phyloP scores from a whole-genome alignment of 2,888 invertebrate genomes.

The Aproaerema taeniolella region DNA sequence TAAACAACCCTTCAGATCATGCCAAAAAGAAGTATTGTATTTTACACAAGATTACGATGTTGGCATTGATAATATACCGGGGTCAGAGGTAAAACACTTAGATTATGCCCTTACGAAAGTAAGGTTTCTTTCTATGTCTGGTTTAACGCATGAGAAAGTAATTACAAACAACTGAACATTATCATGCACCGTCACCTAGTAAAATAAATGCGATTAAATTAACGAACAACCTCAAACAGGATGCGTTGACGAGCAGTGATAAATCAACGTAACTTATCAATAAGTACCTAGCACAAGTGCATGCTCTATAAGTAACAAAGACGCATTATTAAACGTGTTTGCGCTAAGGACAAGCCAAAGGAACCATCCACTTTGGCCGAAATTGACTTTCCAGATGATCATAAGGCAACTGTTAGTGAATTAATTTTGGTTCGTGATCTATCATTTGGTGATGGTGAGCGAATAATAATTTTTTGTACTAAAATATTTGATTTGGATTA shows the following conservation, averaged over 20 bases:
- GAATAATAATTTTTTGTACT: constrained; percentile 4
- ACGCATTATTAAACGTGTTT: constrained; percentile 5
- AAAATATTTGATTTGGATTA: constrained; percentile 2
- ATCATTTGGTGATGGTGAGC: constrained; percentile 1
- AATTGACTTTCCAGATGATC: constrained; percentile 6
- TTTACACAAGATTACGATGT: no score
- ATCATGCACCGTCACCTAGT: background rate
- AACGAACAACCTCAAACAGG: background rate
- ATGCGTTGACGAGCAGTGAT: constrained; percentile 1
- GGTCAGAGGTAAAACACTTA: no score
- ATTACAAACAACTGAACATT: background rate
- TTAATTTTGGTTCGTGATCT: background rate
- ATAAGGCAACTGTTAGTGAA: background rate
- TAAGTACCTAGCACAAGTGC: constrained; percentile 8
- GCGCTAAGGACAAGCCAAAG: constrained; percentile 3
- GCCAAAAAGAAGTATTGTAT: no score
- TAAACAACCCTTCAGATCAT: no score
- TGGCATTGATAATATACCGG: no score
- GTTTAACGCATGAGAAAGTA: no score
- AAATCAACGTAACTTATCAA: constrained; percentile 1
- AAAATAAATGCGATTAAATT: background rate
- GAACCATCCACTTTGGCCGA: constrained; percentile 4
- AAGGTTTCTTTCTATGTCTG: no score
- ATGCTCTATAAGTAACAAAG: constrained; percentile 4
- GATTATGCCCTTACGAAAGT: no score